These are phyloP conservation scores for Eremobia ochroleuca DNA, from an alignment of 2,888 invertebrate genomes.

Conservation along the genomic window DNA sequence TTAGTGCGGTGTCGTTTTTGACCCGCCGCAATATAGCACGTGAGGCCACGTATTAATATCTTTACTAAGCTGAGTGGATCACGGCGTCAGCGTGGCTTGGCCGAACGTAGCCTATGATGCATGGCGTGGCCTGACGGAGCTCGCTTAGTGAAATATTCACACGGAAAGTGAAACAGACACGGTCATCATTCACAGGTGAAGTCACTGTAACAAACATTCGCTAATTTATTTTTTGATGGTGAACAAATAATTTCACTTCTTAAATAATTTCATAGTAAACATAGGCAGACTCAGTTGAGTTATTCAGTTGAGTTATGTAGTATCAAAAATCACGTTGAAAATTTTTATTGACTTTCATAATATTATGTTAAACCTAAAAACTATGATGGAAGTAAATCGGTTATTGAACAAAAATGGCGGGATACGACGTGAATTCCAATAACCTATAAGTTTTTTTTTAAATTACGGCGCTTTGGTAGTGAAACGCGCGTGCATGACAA, in stretches of 20 bases:
- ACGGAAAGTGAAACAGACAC: constrained; percentile 84
- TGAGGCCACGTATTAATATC: constrained; percentile 86
- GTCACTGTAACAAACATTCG: constrained; percentile 76
- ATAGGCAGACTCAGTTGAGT: background rate
- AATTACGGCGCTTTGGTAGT: too few species aligned
- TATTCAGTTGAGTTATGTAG: background rate
- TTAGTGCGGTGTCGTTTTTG: constrained; percentile 59
- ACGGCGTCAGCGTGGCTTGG: constrained; percentile 83
- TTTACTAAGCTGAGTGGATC: constrained; percentile 87
- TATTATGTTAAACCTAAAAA: background rate
- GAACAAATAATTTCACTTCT: background rate
- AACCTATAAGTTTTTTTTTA: too few species aligned
- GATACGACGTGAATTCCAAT: too few species aligned
- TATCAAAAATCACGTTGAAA: background rate
- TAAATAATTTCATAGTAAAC: background rate
- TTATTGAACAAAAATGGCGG: too few species aligned
- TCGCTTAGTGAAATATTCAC: constrained; percentile 89
- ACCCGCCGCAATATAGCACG: constrained; percentile 74
- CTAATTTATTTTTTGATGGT: constrained; percentile 65
- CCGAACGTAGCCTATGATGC: constrained; percentile 86
- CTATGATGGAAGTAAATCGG: background rate
- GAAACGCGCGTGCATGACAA: too few species aligned
- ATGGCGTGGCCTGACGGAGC: constrained; percentile 84
- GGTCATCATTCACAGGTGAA: constrained; percentile 87
- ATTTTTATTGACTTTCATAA: background rate